Conservation (phyloP, 2,888 invertebrate genomes). For the Zhuqinia jingwanae region DNA sequence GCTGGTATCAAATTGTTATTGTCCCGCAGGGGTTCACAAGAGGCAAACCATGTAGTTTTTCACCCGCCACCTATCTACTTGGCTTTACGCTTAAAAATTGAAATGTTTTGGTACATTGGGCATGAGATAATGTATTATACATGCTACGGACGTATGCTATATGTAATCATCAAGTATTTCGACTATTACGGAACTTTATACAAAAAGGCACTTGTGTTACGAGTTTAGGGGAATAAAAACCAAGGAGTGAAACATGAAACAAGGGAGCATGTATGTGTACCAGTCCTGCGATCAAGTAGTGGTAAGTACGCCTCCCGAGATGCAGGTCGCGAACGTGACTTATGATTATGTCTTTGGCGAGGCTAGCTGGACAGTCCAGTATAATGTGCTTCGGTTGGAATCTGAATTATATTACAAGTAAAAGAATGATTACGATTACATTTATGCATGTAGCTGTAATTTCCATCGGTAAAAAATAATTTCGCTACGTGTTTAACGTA, state of each 20-base stretch:
- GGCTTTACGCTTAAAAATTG: slow-evolving; percentile 44
- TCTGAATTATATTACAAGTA: slow-evolving; percentile 77
- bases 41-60: slow-evolving; percentile 70
- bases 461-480: too few species aligned
- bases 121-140: background rate
- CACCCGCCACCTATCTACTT: slow-evolving; percentile 32
- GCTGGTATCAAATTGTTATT: slow-evolving; percentile 67
- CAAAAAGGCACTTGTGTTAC: too few species aligned
- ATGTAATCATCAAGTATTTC: too few species aligned
- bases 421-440: background rate
- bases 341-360: slow-evolving; percentile 94
- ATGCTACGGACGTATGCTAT: background rate
- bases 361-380: slow-evolving; percentile 93
- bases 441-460: too few species aligned
- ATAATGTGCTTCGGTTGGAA: slow-evolving; percentile 95
- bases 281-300: slow-evolving; percentile 94
- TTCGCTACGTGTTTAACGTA: too few species aligned
- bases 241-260: slow-evolving; percentile 15
- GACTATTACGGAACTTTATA: too few species aligned
- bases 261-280: slow-evolving; percentile 81
- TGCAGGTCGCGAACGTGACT: slow-evolving; percentile 94
- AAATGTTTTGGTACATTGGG: slow-evolving; percentile 36
- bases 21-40: slow-evolving; percentile 69
- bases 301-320: slow-evolving; percentile 94
- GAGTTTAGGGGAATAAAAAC: too few species aligned